phyloP scores from a whole-genome alignment of 2,888 invertebrate species.

The Microplitis deprimator region DNA sequence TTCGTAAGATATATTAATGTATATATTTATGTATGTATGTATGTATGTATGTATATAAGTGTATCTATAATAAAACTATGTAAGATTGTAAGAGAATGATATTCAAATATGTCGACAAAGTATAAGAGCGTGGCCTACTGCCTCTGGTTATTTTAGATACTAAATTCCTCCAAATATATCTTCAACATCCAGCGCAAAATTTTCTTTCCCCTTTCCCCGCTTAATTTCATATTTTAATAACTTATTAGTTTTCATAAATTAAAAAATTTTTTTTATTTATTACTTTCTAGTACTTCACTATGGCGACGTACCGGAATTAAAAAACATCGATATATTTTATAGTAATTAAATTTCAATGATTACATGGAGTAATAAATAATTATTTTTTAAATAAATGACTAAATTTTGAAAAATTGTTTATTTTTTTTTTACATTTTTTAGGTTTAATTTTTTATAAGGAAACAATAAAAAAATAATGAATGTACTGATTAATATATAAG shows the following conservation, averaged over 20 bases:
- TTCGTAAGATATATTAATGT: background rate
- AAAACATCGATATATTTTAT: no score
- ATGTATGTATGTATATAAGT: no score
- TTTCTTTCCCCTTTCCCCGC: slow-evolving; percentile 35
- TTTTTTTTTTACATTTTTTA: background rate
- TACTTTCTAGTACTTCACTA: background rate
- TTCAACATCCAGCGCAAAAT: slow-evolving; percentile 64
- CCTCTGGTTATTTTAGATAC: slow-evolving; percentile 66
- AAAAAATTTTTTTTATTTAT: background rate
- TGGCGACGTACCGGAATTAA: no score
- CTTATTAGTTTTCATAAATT: background rate
- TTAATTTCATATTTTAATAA: slow-evolving; percentile 20
- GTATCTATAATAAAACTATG: slow-evolving; percentile 7
- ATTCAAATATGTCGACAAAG: slow-evolving; percentile 23
- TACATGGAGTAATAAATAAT: no score
- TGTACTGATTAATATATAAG: background rate
- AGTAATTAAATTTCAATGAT: no score
- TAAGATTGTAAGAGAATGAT: background rate
- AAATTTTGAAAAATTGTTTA: background rate
- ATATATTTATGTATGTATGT: background rate
- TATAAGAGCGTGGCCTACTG: slow-evolving; percentile 54
- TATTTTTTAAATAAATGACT: background rate
- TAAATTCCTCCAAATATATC: slow-evolving; percentile 69
- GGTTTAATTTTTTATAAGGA: no score
- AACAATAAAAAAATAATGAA: no score